Evolutionary conservation across 2,113 vertebrate species (phyloP).

Genomic region (Microcebus griseorufus): DNA sequence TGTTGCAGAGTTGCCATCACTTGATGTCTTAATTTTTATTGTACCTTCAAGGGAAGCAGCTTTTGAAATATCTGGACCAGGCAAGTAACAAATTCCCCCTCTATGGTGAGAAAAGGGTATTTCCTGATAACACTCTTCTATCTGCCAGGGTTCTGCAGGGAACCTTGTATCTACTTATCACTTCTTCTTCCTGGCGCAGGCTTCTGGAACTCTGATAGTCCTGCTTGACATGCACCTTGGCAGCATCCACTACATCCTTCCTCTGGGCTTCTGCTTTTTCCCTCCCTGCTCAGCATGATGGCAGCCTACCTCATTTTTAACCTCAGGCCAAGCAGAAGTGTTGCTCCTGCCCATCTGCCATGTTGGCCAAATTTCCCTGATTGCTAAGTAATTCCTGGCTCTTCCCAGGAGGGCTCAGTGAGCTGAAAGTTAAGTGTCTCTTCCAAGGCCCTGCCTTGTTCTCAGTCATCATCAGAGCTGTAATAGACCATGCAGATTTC

Average conservation of each 20-base stretch:
- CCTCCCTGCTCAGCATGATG: slow-evolving; percentile 38
- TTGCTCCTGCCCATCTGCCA: slow-evolving; percentile 70
- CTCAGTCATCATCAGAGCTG: neutral
- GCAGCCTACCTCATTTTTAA: slow-evolving; percentile 61
- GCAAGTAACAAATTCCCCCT: neutral
- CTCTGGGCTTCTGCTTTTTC: slow-evolving; percentile 29
- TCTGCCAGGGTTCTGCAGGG: slow-evolving; percentile 62
- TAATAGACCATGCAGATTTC: fast-evolving
- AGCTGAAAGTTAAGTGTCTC: neutral
- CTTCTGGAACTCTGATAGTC: slow-evolving; percentile 17
- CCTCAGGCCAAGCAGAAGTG: slow-evolving; percentile 63
- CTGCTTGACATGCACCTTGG: neutral
- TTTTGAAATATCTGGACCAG: slow-evolving; percentile 46
- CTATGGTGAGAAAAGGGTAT: neutral
- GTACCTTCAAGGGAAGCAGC: slow-evolving; percentile 47
- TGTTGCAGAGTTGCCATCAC: neutral
- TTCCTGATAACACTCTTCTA: slow-evolving; percentile 30
- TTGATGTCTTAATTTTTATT: slow-evolving; percentile 68
- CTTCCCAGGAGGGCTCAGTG: slow-evolving; percentile 38
- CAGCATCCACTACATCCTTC: slow-evolving; percentile 6
- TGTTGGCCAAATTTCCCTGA: slow-evolving; percentile 49
- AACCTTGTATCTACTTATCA: slow-evolving; percentile 64
- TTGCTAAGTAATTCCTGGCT: slow-evolving; percentile 52
- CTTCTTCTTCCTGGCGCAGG: slow-evolving; percentile 55
- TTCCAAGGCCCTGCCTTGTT: neutral